These are phyloP conservation scores for Catharus ustulatus DNA, from an alignment of 2,797 vertebrate species.

Conservation along the genomic window DNA sequence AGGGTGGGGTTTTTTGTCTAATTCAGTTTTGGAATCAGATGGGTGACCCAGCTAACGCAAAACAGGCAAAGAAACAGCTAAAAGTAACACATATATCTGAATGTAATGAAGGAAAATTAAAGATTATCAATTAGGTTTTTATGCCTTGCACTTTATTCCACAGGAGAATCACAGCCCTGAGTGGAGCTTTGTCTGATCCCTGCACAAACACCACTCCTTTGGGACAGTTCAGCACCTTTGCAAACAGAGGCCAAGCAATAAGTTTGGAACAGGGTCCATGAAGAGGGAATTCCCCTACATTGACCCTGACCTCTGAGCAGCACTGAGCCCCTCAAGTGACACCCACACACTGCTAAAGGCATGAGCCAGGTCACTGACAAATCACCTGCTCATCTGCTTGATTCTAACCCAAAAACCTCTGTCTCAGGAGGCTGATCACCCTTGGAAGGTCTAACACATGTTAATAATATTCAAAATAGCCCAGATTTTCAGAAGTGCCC, in stretches of 20 bases:
- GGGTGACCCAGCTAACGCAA: not conserved
- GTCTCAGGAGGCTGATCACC: not conserved
- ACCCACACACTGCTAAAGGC: not conserved
- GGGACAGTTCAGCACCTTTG: not conserved
- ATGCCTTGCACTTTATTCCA: not conserved
- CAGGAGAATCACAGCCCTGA: not conserved
- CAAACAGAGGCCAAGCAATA: not conserved
- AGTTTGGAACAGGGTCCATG: not conserved
- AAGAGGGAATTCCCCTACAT: not conserved
- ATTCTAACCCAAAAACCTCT: not conserved
- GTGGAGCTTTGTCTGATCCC: not conserved
- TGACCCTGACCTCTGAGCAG: not conserved
- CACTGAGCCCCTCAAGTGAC: rapidly evolving
- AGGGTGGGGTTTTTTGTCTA: not conserved
- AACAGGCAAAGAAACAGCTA: not conserved
- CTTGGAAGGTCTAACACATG: not conserved
- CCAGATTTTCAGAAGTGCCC: not conserved
- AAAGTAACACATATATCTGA: not conserved
- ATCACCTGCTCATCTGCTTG: not conserved
- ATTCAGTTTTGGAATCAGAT: not conserved
- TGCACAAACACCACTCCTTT: not conserved
- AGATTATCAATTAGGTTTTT: not conserved
- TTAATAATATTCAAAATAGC: constrained; percentile 27
- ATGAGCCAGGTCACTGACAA: not conserved
- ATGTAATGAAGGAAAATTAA: not conserved